phyloP scores from a whole-genome alignment of 2,797 vertebrate genomes.

The Coracias cyanogaster region DNA sequence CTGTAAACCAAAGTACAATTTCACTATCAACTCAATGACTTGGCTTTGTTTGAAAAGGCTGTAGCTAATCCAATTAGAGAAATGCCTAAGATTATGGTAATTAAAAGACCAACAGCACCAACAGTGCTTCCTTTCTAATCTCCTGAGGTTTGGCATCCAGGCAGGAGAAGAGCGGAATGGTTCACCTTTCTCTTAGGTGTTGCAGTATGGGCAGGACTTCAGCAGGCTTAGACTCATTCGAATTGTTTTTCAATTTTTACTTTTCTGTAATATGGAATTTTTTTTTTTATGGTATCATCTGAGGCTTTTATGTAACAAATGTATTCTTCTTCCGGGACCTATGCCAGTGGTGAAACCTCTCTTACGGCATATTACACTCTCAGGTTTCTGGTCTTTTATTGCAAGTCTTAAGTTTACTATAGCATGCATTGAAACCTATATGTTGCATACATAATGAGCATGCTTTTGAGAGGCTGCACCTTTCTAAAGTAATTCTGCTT shows the following conservation, averaged over 20 bases:
- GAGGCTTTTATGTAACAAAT: background rate
- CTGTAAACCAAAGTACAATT: background rate
- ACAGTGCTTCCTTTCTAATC: background rate
- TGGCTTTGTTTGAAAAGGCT: background rate
- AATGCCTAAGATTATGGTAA: background rate
- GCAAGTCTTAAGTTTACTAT: background rate
- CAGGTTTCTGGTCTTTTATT: background rate
- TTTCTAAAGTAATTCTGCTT: background rate
- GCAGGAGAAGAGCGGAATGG: background rate
- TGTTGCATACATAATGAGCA: rapidly evolving
- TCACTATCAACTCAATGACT: background rate
- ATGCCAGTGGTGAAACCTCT: background rate
- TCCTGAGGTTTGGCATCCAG: background rate
- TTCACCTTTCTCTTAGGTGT: background rate
- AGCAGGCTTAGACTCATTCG: background rate
- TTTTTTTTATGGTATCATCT: background rate
- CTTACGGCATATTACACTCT: background rate
- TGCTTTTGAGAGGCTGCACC: background rate
- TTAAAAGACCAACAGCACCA: background rate
- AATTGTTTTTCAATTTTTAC: background rate
- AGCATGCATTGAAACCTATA: background rate
- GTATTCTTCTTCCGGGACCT: background rate
- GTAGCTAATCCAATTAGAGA: background rate
- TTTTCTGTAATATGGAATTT: background rate
- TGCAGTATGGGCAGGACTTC: background rate